Conservation (phyloP, 2,888 invertebrate genomes). For the Drosophila pullipes region DNA sequence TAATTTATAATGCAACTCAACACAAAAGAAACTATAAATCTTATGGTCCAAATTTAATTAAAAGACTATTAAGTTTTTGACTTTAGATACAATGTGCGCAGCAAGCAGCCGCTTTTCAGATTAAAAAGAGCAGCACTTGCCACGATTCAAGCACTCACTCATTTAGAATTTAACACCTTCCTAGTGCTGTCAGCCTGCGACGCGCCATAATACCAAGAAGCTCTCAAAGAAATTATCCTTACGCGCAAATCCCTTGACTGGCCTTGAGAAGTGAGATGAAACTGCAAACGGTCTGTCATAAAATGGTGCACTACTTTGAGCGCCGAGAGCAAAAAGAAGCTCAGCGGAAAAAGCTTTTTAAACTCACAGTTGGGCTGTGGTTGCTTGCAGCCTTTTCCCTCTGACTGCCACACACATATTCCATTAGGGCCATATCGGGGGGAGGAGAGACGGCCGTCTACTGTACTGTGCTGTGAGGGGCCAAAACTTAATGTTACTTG, state of each 20-base stretch:
- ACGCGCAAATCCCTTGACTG: conserved; percentile 21
- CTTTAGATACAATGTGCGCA: neutral
- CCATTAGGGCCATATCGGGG: conserved; percentile 53
- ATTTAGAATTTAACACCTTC: conserved; percentile 4
- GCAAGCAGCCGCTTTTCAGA: neutral
- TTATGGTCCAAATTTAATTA: neutral
- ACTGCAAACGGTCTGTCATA: conserved; percentile 50
- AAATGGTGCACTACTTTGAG: conserved; percentile 51
- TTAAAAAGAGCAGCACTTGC: neutral
- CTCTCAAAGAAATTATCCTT: conserved; percentile 32
- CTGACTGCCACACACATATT: conserved; percentile 35
- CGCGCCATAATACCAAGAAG: conserved; percentile 10
- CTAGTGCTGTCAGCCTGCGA: neutral
- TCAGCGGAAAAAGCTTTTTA: conserved; percentile 34
- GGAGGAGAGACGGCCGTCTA: conserved; percentile 14
- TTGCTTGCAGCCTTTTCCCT: conserved; percentile 33
- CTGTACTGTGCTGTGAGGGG: neutral
- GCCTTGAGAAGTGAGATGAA: conserved; percentile 31
- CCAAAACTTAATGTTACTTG: conserved; percentile 62
- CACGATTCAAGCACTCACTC: neutral
- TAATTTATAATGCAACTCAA: neutral
- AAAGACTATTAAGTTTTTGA: neutral
- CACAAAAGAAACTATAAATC: neutral
- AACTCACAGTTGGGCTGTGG: conserved; percentile 16
- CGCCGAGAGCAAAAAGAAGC: conserved; percentile 3